phyloP scores from a whole-genome alignment of 2,113 vertebrate genomes.

The Puma concolor region DNA sequence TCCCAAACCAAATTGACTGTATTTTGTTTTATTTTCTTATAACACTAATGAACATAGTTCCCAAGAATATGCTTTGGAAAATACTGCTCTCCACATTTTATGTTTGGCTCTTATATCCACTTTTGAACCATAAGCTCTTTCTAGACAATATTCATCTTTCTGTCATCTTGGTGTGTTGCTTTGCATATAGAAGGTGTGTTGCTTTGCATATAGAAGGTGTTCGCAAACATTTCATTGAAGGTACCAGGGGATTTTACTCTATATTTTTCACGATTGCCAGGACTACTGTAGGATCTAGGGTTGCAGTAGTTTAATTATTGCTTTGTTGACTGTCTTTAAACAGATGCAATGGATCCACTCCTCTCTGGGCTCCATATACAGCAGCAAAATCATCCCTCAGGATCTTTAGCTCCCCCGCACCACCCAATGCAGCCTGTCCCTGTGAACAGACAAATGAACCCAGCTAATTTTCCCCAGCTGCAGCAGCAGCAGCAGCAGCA shows the following conservation, averaged over 20 bases:
- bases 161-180: background rate
- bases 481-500: constrained; percentile 92
- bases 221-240: background rate
- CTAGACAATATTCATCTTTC: constrained; percentile 34
- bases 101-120: background rate
- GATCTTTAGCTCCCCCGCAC: constrained; percentile 91
- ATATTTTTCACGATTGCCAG: background rate
- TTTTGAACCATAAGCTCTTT: background rate
- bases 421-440: constrained; percentile 95
- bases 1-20: constrained; percentile 16
- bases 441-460: constrained; percentile 93
- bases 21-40: constrained; percentile 43
- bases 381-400: constrained; percentile 91
- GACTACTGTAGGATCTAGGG: background rate
- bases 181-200: background rate
- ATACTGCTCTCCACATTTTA: background rate
- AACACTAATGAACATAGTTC: constrained; percentile 11
- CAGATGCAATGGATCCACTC: constrained; percentile 95
- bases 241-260: constrained; percentile 17
- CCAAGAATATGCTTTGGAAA: constrained; percentile 46
- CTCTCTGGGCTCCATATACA: constrained; percentile 92
- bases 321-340: constrained; percentile 78
- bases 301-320: constrained; percentile 61
- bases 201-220: background rate
- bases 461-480: constrained; percentile 93